Conservation (phyloP, 2,888 invertebrate species). For the Tachystola acroxantha region DNA sequence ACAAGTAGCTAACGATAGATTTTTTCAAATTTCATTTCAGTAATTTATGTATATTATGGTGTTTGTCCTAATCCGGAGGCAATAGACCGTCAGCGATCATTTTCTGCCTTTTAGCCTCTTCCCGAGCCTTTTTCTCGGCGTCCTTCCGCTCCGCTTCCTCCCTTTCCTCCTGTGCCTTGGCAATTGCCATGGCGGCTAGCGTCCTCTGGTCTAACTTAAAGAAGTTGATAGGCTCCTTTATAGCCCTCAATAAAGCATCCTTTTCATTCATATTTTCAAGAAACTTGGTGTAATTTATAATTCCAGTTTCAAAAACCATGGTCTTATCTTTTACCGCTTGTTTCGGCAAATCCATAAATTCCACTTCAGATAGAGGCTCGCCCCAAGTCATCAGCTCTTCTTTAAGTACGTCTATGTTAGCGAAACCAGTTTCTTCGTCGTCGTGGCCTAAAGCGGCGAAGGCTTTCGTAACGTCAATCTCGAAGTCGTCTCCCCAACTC, state of each 20-base stretch:
- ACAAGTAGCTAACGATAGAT: too few relatives aligned
- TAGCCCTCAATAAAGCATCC: conserved; percentile 24
- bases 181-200: conserved; percentile 40
- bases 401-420: conserved; percentile 44
- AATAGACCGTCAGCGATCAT: conserved; percentile 10
- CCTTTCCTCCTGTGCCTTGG: conserved; percentile 56
- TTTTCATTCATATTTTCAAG: conserved; percentile 64
- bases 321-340: conserved; percentile 55
- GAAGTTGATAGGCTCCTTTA: conserved; percentile 57
- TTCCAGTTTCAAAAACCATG: conserved; percentile 41
- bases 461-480: conserved; percentile 48
- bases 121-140: conserved; percentile 40
- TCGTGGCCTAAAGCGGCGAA: conserved; percentile 57
- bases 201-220: conserved; percentile 64
- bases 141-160: conserved; percentile 52
- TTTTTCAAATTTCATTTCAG: too few relatives aligned
- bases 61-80: too few relatives aligned
- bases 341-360: conserved; percentile 55
- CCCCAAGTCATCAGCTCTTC: conserved; percentile 60
- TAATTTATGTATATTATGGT: too few relatives aligned
- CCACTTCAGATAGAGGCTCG: conserved; percentile 52
- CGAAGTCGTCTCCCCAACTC: conserved; percentile 61
- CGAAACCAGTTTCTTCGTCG: conserved; percentile 42
- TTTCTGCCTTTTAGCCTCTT: conserved; percentile 7
- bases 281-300: conserved; percentile 51